Conservation (phyloP, 2,113 vertebrate genomes). For the Solenodon paradoxus region DNA sequence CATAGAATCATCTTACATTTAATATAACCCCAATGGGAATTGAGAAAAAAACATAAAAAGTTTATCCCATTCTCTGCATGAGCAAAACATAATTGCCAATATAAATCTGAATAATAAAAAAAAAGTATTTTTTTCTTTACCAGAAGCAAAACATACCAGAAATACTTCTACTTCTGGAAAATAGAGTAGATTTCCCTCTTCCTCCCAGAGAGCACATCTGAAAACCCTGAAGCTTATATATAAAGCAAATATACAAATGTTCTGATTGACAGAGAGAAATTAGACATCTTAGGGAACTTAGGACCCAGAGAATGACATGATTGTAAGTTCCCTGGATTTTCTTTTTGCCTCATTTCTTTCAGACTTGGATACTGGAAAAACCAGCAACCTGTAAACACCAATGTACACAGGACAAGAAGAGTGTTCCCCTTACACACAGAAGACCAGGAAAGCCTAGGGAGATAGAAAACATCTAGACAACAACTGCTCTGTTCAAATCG, state of each 20-base stretch:
- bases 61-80: background rate
- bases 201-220: too few relatives aligned
- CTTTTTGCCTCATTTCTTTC: background rate
- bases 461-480: background rate
- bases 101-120: conserved; percentile 2
- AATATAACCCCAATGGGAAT: background rate
- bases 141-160: background rate
- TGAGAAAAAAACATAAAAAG: background rate
- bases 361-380: background rate
- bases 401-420: background rate
- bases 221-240: background rate
- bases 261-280: background rate
- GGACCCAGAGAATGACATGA: background rate
- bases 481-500: background rate
- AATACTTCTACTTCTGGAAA: background rate
- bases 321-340: background rate
- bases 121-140: background rate
- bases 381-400: background rate
- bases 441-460: background rate
- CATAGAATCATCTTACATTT: background rate
- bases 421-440: background rate
- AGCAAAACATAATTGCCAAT: background rate
- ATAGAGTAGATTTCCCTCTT: background rate
- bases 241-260: background rate
- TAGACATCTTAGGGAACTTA: background rate